Conservation (phyloP, 2,888 invertebrate species). For the Ametastegia equiseti region DNA sequence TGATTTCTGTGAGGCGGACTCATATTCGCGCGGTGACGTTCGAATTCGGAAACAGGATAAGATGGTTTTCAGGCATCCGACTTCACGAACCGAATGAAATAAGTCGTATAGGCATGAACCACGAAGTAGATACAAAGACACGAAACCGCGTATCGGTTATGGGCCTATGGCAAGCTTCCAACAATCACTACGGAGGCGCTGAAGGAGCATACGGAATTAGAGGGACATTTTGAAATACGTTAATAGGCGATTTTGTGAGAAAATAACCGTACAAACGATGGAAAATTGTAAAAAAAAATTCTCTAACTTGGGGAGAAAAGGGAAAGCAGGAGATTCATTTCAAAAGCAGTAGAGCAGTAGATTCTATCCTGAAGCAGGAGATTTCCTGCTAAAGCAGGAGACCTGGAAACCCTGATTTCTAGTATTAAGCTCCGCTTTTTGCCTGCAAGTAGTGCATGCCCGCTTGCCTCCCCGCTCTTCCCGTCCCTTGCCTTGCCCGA, state of each 20-base stretch:
- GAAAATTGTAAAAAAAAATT: background rate
- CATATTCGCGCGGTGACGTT: background rate
- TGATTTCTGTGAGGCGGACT: background rate
- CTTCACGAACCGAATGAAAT: background rate
- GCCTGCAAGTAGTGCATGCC: too few species aligned
- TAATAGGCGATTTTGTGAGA: background rate
- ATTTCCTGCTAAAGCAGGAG: background rate
- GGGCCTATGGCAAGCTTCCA: background rate
- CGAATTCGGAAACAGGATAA: background rate
- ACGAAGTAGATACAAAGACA: background rate
- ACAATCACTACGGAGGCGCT: background rate
- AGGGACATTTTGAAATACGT: background rate
- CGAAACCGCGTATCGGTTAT: background rate
- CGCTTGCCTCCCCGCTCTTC: too few species aligned
- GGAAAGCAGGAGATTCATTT: background rate
- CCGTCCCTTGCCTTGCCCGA: too few species aligned
- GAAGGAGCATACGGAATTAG: background rate
- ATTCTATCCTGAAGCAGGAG: background rate
- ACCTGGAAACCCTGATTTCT: slow-evolving; percentile 23
- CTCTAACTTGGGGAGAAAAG: background rate
- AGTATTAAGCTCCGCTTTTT: too few species aligned
- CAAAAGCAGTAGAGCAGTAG: background rate
- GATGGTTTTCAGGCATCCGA: background rate
- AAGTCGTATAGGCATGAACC: background rate
- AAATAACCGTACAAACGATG: background rate